phyloP scores from a whole-genome alignment of 2,113 vertebrate species.

The Vidua macroura region DNA sequence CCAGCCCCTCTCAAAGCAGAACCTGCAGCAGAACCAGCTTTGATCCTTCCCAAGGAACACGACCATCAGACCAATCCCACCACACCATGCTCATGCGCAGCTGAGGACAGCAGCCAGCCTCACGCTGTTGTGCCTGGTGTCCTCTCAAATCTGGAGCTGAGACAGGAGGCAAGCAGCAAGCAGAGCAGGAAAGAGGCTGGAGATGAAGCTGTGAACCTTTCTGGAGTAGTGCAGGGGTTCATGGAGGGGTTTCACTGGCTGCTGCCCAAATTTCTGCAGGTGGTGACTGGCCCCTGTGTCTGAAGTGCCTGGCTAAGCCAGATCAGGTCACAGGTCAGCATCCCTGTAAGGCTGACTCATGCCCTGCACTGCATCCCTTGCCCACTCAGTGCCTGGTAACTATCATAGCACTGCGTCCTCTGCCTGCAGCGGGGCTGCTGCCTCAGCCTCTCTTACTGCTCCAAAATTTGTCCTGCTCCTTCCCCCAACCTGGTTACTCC shows the following conservation, averaged over 20 bases:
- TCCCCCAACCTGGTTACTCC: accelerated
- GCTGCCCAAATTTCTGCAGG: background rate
- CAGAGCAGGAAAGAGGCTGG: background rate
- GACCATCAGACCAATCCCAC: accelerated
- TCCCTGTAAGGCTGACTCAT: accelerated
- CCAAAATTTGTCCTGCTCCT: background rate
- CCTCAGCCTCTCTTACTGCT: background rate
- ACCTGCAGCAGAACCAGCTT: background rate
- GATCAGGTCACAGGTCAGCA: background rate
- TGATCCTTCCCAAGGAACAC: background rate
- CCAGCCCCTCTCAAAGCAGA: background rate
- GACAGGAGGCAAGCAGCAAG: background rate
- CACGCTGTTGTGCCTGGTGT: accelerated
- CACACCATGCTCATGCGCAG: accelerated
- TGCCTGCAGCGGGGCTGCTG: background rate
- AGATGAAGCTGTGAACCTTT: background rate
- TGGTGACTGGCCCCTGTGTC: background rate
- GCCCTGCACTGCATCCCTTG: background rate
- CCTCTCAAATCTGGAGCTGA: background rate
- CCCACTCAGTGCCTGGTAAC: background rate
- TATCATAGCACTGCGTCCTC: accelerated
- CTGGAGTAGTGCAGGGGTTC: background rate
- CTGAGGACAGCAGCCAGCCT: background rate
- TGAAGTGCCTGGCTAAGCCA: accelerated
- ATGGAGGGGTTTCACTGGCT: background rate